Evolutionary conservation across 2,797 vertebrate genomes (phyloP).

Genomic region (Spizella passerina): DNA sequence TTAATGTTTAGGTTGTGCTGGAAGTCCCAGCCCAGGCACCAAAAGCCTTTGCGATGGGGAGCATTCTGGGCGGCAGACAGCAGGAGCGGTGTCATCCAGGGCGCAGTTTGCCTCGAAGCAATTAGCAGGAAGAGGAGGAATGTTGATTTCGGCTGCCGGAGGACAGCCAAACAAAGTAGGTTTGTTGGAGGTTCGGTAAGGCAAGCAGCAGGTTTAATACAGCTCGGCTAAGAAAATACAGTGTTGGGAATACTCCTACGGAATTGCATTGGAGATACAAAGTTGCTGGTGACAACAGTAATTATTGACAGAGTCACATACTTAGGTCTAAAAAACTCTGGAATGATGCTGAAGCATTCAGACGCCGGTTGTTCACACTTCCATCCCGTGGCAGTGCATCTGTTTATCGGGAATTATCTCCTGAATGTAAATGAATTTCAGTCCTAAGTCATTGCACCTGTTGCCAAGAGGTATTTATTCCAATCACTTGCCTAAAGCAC

Average conservation of each 20-base stretch:
- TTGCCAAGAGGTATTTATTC: constrained; percentile 74
- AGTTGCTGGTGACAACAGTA: constrained; percentile 69
- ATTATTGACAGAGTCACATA: constrained; percentile 77
- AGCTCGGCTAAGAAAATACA: constrained; percentile 73
- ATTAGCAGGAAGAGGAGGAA: constrained; percentile 76
- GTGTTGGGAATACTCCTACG: constrained; percentile 70
- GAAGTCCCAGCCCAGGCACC: constrained; percentile 59
- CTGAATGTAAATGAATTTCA: constrained; percentile 68
- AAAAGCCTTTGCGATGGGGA: constrained; percentile 45
- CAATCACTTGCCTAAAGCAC: constrained; percentile 61
- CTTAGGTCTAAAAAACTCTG: constrained; percentile 56
- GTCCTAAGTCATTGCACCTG: constrained; percentile 72
- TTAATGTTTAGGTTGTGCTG: constrained; percentile 71
- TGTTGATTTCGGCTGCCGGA: constrained; percentile 72
- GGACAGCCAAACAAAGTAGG: constrained; percentile 71
- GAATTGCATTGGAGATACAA: constrained; percentile 64
- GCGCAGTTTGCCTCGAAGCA: constrained; percentile 72
- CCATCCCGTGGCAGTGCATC: constrained; percentile 37
- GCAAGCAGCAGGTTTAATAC: constrained; percentile 72
- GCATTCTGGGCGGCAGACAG: constrained; percentile 29
- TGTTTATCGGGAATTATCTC: constrained; percentile 63
- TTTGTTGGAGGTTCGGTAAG: constrained; percentile 10
- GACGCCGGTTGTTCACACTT: constrained; percentile 9
- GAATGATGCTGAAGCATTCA: constrained; percentile 27
- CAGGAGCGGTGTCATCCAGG: constrained; percentile 67